phyloP scores from a whole-genome alignment of 1,140 invertebrate species.

The Eriocheir sinensis region DNA sequence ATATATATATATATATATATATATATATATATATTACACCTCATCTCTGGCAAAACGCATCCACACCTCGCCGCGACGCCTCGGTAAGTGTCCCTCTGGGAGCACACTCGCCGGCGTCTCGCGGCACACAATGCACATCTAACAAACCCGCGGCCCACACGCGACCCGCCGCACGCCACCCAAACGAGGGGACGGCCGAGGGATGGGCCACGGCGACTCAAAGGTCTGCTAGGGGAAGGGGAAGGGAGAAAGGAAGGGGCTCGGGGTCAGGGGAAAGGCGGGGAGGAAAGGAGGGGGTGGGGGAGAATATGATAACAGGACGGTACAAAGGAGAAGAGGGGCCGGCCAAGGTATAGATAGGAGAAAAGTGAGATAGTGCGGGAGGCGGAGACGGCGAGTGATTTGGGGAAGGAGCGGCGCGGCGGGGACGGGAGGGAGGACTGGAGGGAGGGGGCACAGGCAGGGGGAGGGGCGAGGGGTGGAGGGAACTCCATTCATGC shows the following conservation, averaged over 20 bases:
- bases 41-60: neutral
- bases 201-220: no score
- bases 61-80: neutral
- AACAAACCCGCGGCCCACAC: neutral
- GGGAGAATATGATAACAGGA: neutral
- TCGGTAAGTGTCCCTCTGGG: neutral
- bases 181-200: neutral
- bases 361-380: neutral
- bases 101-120: neutral
- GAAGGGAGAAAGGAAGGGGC: no score
- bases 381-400: neutral
- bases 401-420: neutral
- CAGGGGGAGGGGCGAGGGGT: no score
- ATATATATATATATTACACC: neutral
- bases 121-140: neutral
- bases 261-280: neutral
- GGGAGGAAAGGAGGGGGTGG: neutral
- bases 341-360: neutral
- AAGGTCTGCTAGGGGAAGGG: no score
- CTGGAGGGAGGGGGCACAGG: neutral
- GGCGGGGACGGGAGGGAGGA: neutral
- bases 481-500: no score
- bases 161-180: neutral
- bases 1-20: conserved; percentile 12
- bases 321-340: neutral